Conservation (phyloP, 1,140 invertebrate species). For the Cydia pomonella region DNA sequence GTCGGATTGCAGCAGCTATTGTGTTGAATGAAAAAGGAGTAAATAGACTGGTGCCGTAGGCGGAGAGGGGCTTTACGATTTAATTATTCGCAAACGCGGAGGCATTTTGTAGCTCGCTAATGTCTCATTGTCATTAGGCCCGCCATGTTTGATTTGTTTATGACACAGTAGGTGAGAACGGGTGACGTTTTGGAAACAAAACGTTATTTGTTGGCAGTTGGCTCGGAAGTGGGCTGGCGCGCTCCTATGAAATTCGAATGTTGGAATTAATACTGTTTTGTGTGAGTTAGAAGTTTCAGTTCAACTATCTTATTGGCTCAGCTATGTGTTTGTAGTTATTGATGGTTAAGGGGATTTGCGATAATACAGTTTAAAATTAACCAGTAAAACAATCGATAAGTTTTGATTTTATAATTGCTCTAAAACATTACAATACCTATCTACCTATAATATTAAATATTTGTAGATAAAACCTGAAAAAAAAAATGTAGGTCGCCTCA, state of each 20-base stretch:
- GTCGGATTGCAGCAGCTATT: slow-evolving; percentile 75
- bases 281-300: neutral
- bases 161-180: slow-evolving; percentile 70
- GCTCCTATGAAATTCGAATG: slow-evolving; percentile 27
- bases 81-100: slow-evolving; percentile 80
- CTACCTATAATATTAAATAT: no score
- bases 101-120: slow-evolving; percentile 80
- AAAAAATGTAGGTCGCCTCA: no score
- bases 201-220: slow-evolving; percentile 36
- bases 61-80: slow-evolving; percentile 80
- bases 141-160: slow-evolving; percentile 80
- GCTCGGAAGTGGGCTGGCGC: slow-evolving; percentile 45
- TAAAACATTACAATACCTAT: no score
- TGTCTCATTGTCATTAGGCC: slow-evolving; percentile 79
- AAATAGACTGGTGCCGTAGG: slow-evolving; percentile 75
- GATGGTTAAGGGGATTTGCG: neutral
- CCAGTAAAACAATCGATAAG: neutral
- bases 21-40: slow-evolving; percentile 81
- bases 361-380: neutral
- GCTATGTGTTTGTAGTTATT: neutral
- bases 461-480: no score
- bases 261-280: slow-evolving; percentile 28
- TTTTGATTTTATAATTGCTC: no score
- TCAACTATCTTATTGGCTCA: neutral
- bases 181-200: slow-evolving; percentile 42